Base-by-base conservation (phyloP, 2,113 vertebrate genomes). In the Fukomys damarensis region DNA sequence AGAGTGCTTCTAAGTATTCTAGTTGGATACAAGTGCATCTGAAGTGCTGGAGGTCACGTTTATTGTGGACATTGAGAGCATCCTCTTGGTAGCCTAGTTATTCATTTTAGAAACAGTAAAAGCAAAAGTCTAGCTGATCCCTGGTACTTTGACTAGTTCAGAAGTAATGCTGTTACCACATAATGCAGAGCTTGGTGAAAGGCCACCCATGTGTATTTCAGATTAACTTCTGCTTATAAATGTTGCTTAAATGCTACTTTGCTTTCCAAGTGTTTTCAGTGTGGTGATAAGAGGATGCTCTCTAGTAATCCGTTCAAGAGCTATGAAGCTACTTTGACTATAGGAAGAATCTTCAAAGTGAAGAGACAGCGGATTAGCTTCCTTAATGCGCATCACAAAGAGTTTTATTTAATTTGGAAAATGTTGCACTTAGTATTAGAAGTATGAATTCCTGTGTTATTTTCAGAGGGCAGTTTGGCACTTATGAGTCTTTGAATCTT, bases 101-200 rank as follows among this genome's bases (percentile, higher is more conserved):
- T 0, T 76, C 10, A 19, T 83, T 94, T 96, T 92, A 68, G 79
- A 96, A 89, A 72, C 41, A 54, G 38, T 68, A 49, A 96, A 95
- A 87, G 35, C 72, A 70, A 68, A 70, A 94, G 66, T 72, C 66
- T 74, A 30, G 58, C 85, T 92, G 85, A 77, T 14, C 59, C 66
- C 61, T 77, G 63, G 70, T 68, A 72, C 93, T 95, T 83, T 66
- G 93, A 74, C 80, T 96, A 41, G 20, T 52, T 91, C 19, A 20
- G 46, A 92, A 32, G 61, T 72, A 92, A 54, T 81, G 46, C 24
- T 93, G 0, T 30, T 90, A 13, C 72, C 96, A 61, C 72, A 3
- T 92, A 52, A 96, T 80, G 41, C 43, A 56, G 52, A 77, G 41
- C 84, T 92, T 95, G 86, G 95, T 93, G 89, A 93, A 84, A 70